A percentile compares a stretch with the other conserved stretches of the same genome.
These are phyloP conservation scores for Chionomys nivalis DNA, from an alignment of 2,113 vertebrate species.

Conservation along the genomic window DNA sequence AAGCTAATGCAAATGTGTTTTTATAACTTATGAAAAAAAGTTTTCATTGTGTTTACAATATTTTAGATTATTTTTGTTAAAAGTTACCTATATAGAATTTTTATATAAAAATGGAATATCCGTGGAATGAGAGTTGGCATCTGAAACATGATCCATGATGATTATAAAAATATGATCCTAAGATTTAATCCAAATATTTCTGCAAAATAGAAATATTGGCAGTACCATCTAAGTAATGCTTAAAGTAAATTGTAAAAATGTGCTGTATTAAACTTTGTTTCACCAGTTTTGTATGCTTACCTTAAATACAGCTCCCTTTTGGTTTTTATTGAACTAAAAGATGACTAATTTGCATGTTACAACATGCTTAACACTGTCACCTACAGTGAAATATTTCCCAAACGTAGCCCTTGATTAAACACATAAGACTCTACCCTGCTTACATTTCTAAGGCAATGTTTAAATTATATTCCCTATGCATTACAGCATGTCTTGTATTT, in stretches of 20 bases:
- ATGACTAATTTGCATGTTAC: conserved; percentile 21
- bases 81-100: background rate
- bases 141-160: background rate
- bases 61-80: conserved; percentile 9
- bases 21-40: conserved; percentile 7
- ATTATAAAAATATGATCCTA: conserved; percentile 6
- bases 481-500: conserved; percentile 59
- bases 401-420: conserved; percentile 22
- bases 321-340: conserved; percentile 23
- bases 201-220: background rate
- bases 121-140: background rate
- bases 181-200: background rate
- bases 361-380: conserved; percentile 15
- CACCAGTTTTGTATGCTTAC: background rate
- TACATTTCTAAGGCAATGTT: conserved; percentile 42
- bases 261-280: background rate
- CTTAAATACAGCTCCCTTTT: conserved; percentile 27
- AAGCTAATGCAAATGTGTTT: background rate
- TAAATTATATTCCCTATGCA: conserved; percentile 57
- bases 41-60: background rate
- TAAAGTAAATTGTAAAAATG: background rate
- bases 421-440: background rate
- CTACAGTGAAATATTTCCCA: conserved; percentile 21
- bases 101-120: background rate
- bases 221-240: background rate